Percentiles rank a stretch among this genome's conserved stretches.
These are phyloP conservation scores for Erithacus rubecula DNA, from an alignment of 2,797 vertebrate genomes.

Conservation along the genomic window DNA sequence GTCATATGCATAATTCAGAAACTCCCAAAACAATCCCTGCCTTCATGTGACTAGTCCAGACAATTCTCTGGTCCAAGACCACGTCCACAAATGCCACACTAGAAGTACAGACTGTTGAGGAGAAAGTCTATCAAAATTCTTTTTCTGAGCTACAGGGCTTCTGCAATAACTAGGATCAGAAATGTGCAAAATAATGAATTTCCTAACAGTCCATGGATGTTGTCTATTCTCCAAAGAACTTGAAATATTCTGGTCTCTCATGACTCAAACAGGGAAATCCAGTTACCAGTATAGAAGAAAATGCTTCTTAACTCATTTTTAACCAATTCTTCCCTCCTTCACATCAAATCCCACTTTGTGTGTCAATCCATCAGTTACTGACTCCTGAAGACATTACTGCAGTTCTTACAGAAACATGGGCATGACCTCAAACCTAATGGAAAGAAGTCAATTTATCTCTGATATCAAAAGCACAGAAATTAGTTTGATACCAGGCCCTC, in stretches of 20 bases:
- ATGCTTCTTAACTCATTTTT: neutral
- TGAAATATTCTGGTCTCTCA: neutral
- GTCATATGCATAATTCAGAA: neutral
- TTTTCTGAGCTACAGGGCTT: neutral
- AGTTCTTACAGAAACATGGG: neutral
- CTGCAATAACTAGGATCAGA: neutral
- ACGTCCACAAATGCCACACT: rapidly evolving
- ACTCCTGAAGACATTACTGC: neutral
- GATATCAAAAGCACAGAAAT: neutral
- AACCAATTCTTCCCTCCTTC: neutral
- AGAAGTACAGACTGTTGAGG: neutral
- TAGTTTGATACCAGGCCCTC: neutral
- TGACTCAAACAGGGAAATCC: neutral
- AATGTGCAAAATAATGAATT: neutral
- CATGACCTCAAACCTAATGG: neutral
- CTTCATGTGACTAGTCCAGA: neutral
- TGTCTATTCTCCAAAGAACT: neutral
- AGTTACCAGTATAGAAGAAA: neutral
- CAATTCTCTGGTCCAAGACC: neutral
- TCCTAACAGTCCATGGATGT: neutral
- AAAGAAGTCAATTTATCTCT: neutral
- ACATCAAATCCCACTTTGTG: neutral
- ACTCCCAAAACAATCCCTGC: neutral
- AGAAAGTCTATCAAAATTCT: neutral
- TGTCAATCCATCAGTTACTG: neutral